phyloP scores from a whole-genome alignment of 1,140 invertebrate species.

The Caenorhabditis latens region DNA sequence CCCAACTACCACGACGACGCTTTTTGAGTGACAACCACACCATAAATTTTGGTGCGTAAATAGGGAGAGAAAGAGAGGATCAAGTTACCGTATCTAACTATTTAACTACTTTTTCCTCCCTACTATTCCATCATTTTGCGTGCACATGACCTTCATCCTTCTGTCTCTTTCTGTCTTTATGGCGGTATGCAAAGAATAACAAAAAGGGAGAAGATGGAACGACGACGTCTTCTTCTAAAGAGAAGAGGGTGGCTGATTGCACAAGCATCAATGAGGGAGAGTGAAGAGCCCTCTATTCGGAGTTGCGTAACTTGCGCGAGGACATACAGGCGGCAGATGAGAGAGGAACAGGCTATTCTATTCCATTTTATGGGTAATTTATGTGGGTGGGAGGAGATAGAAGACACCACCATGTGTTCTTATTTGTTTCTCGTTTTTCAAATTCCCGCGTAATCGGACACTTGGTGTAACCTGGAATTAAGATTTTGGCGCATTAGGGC shows the following conservation, averaged over 20 bases:
- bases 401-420: not conserved
- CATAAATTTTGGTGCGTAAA: constrained; percentile 9
- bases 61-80: not conserved
- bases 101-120: constrained; percentile 20
- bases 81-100: constrained; percentile 43
- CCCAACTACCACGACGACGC: not conserved
- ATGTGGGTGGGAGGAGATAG: not conserved
- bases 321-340: not conserved
- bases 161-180: not conserved
- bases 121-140: no score
- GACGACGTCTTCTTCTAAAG: not conserved
- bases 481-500: not conserved
- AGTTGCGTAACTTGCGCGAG: not conserved
- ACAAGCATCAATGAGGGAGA: not conserved
- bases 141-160: constrained; percentile 47
- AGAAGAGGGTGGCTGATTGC: constrained; percentile 31
- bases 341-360: not conserved
- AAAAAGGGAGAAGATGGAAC: constrained; percentile 1
- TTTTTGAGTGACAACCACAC: constrained; percentile 44
- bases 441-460: not conserved
- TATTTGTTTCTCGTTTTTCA: not conserved
- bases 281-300: constrained; percentile 6
- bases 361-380: constrained; percentile 21
- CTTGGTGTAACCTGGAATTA: not conserved
- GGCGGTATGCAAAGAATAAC: constrained; percentile 37